Evolutionary conservation across 2,113 vertebrate genomes (phyloP).

Genomic region (Holacanthus passer): DNA sequence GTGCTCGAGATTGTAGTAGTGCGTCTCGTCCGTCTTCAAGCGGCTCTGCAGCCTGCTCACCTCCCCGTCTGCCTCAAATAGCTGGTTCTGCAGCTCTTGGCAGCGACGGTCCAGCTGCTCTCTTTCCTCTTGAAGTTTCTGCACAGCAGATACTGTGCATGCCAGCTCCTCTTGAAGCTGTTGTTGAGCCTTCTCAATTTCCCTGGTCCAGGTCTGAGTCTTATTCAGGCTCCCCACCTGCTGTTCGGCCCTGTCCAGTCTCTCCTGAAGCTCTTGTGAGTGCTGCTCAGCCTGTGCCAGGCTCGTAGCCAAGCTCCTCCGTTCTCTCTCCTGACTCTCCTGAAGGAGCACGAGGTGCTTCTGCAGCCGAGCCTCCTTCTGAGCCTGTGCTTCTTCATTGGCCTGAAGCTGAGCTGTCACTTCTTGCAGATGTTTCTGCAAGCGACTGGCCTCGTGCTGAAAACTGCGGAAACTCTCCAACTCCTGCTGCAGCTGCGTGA

Average conservation of each 20-base stretch:
- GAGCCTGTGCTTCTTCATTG: slow-evolving; percentile 86
- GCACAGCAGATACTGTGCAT: slow-evolving; percentile 63
- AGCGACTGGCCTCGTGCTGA: slow-evolving; percentile 84
- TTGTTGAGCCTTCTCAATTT: slow-evolving; percentile 68
- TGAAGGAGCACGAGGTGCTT: slow-evolving; percentile 89
- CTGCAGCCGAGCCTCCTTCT: slow-evolving; percentile 90
- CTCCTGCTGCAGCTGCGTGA: slow-evolving; percentile 85
- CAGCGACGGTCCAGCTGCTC: slow-evolving; percentile 83
- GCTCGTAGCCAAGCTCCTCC: slow-evolving; percentile 85
- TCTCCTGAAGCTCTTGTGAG: slow-evolving; percentile 87
- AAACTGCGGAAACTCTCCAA: slow-evolving; percentile 84
- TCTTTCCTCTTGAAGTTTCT: slow-evolving; percentile 88
- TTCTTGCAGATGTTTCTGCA: slow-evolving; percentile 86
- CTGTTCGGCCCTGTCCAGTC: slow-evolving; percentile 83
- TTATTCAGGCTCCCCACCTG: slow-evolving; percentile 53
- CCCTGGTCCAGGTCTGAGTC: slow-evolving; percentile 50
- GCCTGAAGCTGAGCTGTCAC: slow-evolving; percentile 84
- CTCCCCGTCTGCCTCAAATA: slow-evolving; percentile 83
- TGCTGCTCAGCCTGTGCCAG: slow-evolving; percentile 89
- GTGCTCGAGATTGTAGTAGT: slow-evolving; percentile 89
- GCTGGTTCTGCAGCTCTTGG: slow-evolving; percentile 88
- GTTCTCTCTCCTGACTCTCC: slow-evolving; percentile 92
- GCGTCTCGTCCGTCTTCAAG: slow-evolving; percentile 86
- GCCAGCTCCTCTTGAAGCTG: slow-evolving; percentile 78
- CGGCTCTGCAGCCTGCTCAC: slow-evolving; percentile 85